Evolutionary conservation across 2,888 invertebrate species (phyloP).

Genomic region (Habroteleia sp.): DNA sequence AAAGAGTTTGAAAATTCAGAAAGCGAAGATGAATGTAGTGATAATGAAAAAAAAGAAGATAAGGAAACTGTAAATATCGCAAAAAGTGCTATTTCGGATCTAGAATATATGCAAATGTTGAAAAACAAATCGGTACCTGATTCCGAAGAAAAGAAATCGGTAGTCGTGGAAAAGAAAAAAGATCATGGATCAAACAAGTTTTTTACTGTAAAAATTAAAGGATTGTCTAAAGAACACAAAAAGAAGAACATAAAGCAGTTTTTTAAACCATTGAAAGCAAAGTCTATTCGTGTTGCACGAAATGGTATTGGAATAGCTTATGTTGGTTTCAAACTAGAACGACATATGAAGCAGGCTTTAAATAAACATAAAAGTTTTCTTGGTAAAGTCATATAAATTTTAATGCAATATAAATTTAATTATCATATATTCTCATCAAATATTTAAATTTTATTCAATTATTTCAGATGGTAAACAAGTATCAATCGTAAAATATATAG

Average conservation of each 20-base stretch:
- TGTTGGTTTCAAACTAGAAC: conserved; percentile 93
- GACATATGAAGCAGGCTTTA: conserved; percentile 89
- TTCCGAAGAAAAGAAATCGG: conserved; percentile 71
- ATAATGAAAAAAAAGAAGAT: conserved; percentile 69
- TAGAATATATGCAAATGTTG: conserved; percentile 88
- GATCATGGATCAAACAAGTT: conserved; percentile 76
- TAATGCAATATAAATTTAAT: conserved; percentile 1
- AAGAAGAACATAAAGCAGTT: conserved; percentile 93
- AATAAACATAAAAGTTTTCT: conserved; percentile 92
- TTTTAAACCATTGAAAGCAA: conserved; percentile 90
- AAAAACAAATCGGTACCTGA: conserved; percentile 82
- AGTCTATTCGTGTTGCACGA: conserved; percentile 89
- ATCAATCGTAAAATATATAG: conserved; percentile 82
- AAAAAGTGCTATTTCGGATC: conserved; percentile 68
- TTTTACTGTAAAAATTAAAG: conserved; percentile 88
- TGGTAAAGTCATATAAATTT: conserved; percentile 81
- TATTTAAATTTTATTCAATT: neutral
- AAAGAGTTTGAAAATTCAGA: conserved; percentile 79
- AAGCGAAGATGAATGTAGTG: conserved; percentile 75
- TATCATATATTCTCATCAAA: conserved; percentile 1
- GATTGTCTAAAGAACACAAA: conserved; percentile 89
- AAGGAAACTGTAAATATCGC: conserved; percentile 81
- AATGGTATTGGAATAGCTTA: conserved; percentile 92
- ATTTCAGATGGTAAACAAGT: conserved; percentile 84
- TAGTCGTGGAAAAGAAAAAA: conserved; percentile 63